A percentile compares a stretch with the other conserved stretches of the same genome.
Conservation (phyloP, 2,888 invertebrate genomes). For the Rotaria sp. region DNA sequence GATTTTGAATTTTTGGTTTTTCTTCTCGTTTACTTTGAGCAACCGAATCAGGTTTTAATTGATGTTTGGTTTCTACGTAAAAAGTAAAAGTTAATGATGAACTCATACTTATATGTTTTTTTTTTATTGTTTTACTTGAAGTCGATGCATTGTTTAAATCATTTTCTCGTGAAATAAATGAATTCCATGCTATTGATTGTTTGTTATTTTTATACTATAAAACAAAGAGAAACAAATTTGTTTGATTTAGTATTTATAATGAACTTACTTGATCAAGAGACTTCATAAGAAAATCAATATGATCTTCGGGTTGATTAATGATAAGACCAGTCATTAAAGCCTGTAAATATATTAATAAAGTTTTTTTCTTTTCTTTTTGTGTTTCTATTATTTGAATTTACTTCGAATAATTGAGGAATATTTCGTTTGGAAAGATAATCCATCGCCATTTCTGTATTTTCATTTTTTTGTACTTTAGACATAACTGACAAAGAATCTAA, state of each 20-base stretch:
- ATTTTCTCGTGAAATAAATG: not conserved
- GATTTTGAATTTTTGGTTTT: not conserved
- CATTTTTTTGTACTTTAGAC: not conserved
- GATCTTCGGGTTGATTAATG: constrained; percentile 39
- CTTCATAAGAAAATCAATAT: constrained; percentile 34
- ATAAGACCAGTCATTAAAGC: constrained; percentile 40
- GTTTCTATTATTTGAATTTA: not conserved
- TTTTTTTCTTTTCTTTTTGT: too few species aligned
- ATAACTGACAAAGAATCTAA: not conserved
- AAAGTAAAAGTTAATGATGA: not conserved
- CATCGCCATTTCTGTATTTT: constrained; percentile 38
- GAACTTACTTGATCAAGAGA: constrained; percentile 5
- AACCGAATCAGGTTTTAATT: not conserved
- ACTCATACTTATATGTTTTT: too few species aligned
- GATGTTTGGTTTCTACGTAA: too few species aligned
- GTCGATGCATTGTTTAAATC: not conserved
- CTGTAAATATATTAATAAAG: not conserved
- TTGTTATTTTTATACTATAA: not conserved
- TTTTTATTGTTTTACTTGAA: not conserved
- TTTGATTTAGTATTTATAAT: not conserved
- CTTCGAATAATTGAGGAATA: constrained; percentile 37
- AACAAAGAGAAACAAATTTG: too few species aligned
- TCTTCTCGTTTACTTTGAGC: not conserved
- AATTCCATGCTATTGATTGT: not conserved
- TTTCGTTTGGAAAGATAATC: constrained; percentile 36